phyloP scores from a whole-genome alignment of 2,888 invertebrate species.

The Hoplodrina ambigua region DNA sequence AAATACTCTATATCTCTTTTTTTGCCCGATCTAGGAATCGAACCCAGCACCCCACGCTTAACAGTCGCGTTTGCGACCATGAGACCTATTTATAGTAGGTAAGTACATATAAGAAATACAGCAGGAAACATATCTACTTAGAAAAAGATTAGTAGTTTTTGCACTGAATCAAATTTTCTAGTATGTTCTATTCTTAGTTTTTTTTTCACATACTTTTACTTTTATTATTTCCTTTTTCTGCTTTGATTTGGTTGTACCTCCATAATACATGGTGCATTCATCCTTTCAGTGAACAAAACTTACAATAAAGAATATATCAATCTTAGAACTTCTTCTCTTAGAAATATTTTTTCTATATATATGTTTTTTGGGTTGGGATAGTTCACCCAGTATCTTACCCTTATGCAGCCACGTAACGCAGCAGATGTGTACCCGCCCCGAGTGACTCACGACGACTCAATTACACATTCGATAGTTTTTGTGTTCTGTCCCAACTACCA shows the following conservation, averaged over 20 bases:
- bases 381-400: constrained; percentile 70
- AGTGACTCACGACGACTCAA: constrained; percentile 89
- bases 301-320: neutral
- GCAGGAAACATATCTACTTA: too few species aligned
- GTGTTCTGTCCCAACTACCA: constrained; percentile 69
- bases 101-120: too few species aligned
- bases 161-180: neutral
- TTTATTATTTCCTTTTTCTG: neutral
- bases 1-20: too few species aligned
- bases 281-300: too few species aligned
- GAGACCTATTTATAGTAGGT: too few species aligned
- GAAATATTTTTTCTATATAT: neutral
- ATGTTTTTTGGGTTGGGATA: neutral
- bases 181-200: neutral
- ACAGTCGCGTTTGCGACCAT: too few species aligned
- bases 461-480: constrained; percentile 89
- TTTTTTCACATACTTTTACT: too few species aligned
- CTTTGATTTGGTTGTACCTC: too few species aligned
- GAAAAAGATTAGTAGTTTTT: too few species aligned
- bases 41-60: too few species aligned
- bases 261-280: too few species aligned
- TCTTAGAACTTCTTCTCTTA: neutral
- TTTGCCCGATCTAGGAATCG: too few species aligned
- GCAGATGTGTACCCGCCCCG: constrained; percentile 83
- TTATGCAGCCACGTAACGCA: constrained; percentile 68